Base-by-base conservation (phyloP, 2,888 invertebrate species). In the Trisateles emortualis region DNA sequence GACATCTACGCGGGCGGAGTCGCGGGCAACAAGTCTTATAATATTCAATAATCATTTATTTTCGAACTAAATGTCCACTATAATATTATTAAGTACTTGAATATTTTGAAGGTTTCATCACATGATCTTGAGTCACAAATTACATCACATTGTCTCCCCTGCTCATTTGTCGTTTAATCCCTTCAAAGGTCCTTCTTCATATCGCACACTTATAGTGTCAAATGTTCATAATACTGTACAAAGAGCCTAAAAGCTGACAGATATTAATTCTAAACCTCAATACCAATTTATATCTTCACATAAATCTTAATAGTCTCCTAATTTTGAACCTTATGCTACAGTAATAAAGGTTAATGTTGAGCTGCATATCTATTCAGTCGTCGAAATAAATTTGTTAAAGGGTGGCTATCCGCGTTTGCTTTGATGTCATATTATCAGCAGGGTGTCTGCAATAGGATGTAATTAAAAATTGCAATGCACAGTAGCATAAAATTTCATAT, bases 151-250 rank as follows among this genome's bases (percentile, higher is more conserved):
- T 24, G 19, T 42, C 54, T 52, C 59, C 66, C 53, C 22, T 47
- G 19, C 41, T 64, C 52, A 67, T 69, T 71, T 64, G 50, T 40
- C 61, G 52, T 48, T 32, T 71, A 85, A 84, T 85, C 85, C 83
- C 73, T 75, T 84, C 85, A 88, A 88, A 83, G 79, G 66, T 70
- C 67, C 64, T 72, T 72, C 72, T 68, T 74, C 72, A 80, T 81
- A 81, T 78, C 68, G 76, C 84, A 86, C 89, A 85, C 86, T 88
- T 83, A 69, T 72, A 83, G 88, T 86, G 86, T 89, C 87, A 84
- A 86, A 85, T 82, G 74, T 75, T 80, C 78, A 78, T 79, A 83
- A 81, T 68, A 74, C 68, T 55, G 58, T 64, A 72, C 74, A 73
- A 76, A 78, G 79, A 74, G 74, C 68, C 78, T 72, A 74, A 81